These are phyloP conservation scores for Lithophane leautieri DNA, from an alignment of 2,888 invertebrate species.

Conservation along the genomic window DNA sequence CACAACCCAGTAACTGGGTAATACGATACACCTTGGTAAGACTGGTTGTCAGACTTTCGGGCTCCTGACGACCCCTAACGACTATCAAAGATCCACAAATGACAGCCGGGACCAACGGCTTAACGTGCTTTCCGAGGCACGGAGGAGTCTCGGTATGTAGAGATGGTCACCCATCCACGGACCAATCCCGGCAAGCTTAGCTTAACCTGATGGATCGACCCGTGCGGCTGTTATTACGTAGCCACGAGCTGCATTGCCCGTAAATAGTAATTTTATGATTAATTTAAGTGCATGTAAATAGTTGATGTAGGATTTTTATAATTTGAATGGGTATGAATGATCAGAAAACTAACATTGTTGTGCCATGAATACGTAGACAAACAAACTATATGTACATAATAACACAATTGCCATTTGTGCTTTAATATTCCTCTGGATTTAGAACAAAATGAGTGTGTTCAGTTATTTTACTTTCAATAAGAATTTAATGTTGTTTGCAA, in stretches of 20 bases:
- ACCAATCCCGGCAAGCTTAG: too few species aligned
- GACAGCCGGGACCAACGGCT: too few species aligned
- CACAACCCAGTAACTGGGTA: too few species aligned
- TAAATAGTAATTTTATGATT: background rate
- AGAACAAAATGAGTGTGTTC: background rate
- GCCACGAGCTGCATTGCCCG: background rate
- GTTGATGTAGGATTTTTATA: background rate
- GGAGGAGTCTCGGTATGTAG: too few species aligned
- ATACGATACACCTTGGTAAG: too few species aligned
- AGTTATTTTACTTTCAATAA: background rate
- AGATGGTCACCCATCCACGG: too few species aligned
- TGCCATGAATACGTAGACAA: background rate
- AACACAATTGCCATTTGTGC: background rate
- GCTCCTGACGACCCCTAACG: too few species aligned
- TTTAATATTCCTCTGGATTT: background rate
- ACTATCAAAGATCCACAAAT: too few species aligned
- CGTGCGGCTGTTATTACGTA: too few species aligned
- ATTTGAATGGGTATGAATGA: background rate
- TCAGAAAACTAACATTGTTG: background rate
- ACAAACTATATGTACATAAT: background rate
- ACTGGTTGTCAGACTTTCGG: too few species aligned
- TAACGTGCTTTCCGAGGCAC: too few species aligned
- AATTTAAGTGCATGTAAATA: slow-evolving; percentile 2
- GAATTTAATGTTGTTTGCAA: background rate
- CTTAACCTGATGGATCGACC: too few species aligned